phyloP scores from a whole-genome alignment of 2,888 invertebrate genomes.

The Tenthredo notha region DNA sequence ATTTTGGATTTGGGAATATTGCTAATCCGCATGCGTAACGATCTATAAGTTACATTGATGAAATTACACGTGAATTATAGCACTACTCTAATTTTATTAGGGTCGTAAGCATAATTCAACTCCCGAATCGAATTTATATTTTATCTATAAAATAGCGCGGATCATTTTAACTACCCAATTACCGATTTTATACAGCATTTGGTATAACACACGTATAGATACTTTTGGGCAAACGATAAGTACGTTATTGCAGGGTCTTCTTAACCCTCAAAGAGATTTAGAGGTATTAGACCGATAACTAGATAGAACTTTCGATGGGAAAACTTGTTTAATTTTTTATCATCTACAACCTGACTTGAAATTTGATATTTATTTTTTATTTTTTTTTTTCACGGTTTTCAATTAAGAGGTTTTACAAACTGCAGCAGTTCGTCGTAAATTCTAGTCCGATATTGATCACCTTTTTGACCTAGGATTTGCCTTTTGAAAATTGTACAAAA shows the following conservation, averaged over 20 bases:
- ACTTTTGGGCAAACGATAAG: background rate
- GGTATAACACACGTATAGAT: background rate
- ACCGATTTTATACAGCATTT: background rate
- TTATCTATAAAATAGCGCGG: background rate
- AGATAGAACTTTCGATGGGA: background rate
- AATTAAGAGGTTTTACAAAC: background rate
- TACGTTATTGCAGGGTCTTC: background rate
- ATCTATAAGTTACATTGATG: background rate
- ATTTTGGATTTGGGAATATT: background rate
- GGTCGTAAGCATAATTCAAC: background rate
- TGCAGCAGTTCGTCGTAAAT: background rate
- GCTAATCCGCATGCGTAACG: conserved; percentile 11
- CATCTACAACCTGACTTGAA: background rate
- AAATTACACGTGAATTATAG: conserved; percentile 5
- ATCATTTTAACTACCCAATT: conserved; percentile 19
- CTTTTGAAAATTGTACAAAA: background rate
- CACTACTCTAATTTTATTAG: conserved; percentile 1
- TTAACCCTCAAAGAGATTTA: background rate
- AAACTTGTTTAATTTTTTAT: background rate
- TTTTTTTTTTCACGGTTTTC: background rate
- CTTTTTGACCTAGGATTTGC: background rate
- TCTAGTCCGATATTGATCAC: background rate
- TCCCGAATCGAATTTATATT: background rate
- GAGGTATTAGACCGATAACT: background rate
- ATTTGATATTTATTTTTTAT: background rate